Base-by-base conservation (phyloP, 2,113 vertebrate genomes). In the Chaenogobius annularis region DNA sequence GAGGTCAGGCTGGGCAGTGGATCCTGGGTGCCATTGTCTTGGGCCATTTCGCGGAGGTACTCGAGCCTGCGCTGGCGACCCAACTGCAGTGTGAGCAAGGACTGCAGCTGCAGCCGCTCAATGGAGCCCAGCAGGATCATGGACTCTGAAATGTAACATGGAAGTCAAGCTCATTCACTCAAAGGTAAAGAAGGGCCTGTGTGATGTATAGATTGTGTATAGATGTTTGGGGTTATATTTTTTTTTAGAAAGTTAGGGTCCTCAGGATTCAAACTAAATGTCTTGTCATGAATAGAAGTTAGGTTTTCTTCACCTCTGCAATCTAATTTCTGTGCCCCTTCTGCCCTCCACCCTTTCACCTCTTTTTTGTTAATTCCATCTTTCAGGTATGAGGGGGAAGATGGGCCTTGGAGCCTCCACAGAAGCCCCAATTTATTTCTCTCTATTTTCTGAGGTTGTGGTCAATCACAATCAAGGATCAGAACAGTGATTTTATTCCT, bases 71-170 rank as follows among this genome's bases (percentile, higher is more conserved):
- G 94, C 1, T 91, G 86, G 1, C 91, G 86, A 26, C 96, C 91
- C 85, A 99, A 93, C 91, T 94, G 92, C 11, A 89, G 68, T 0
- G 91, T 89, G 73, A 93, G 91, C 64, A 93, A 83, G 12, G 95
- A 90, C 85, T 95, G 95, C 23, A 99, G 94, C 93, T 98, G 96
- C 0, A 95, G 86, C 17, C 96, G 94, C 85, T 99, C 97, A 0
- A 98, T 98, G 90, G 98, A 99, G 59, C 98, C 98, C 90, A 99
- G 94, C 70, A 99, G 93, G 90, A 98, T 98, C 98, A 99, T 99
- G 61, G 97, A 98, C 68, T 99, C 98, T 99, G 66, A 40, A 40
- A 54, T 66, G 72, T 35, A 14, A 22, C 61, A 54, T 35, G 17
- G 54, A 35, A 14, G 15, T 4, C 15, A 15, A 50, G 7, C 19